phyloP scores from a whole-genome alignment of 1,140 invertebrate species.

The Lucilia sericata region DNA sequence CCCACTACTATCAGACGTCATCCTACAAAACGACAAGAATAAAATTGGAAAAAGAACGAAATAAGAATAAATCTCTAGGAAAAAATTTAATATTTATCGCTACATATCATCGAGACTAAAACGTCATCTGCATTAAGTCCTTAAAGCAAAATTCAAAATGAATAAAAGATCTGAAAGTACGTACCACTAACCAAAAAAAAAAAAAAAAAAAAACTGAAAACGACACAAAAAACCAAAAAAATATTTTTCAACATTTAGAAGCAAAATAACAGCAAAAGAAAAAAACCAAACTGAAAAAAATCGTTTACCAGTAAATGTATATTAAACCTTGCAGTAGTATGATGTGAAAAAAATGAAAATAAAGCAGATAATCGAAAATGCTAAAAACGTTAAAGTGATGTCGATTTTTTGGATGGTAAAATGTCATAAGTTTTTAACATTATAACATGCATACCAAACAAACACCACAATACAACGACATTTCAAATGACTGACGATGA shows the following conservation, averaged over 20 bases:
- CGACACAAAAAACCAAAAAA: not conserved
- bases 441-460: constrained; percentile 9
- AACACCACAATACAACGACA: not conserved
- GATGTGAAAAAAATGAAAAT: not conserved
- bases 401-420: not conserved
- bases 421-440: constrained; percentile 22
- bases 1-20: not conserved
- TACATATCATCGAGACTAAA: constrained; percentile 33
- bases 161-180: not conserved
- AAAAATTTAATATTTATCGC: constrained; percentile 26
- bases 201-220: not conserved
- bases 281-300: not conserved
- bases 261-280: not conserved
- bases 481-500: not conserved
- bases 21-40: not conserved
- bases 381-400: constrained; percentile 3
- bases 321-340: constrained; percentile 26
- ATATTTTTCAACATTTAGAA: not conserved
- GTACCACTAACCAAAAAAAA: not conserved
- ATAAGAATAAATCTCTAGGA: constrained; percentile 4
- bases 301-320: not conserved
- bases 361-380: constrained; percentile 23
- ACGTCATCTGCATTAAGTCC: constrained; percentile 34
- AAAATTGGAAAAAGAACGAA: not conserved
- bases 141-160: constrained; percentile 25